A percentile compares a stretch with the other conserved stretches of the same genome.
Evolutionary conservation across 1,140 invertebrate species (phyloP).

Genomic region (Limonius californicus): DNA sequence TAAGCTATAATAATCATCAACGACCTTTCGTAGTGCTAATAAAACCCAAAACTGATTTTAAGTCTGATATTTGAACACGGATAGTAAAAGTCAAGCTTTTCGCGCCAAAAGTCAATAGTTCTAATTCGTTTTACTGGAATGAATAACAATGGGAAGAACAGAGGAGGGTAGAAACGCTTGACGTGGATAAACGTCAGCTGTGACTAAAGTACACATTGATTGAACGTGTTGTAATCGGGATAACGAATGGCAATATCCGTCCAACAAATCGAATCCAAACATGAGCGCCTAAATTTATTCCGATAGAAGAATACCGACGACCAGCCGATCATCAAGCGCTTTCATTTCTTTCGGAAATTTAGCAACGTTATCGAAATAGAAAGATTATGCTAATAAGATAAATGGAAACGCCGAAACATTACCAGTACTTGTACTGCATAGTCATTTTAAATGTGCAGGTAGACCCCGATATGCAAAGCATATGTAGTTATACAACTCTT

Average conservation of each 20-base stretch:
- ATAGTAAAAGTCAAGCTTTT: no score
- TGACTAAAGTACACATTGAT: conserved; percentile 25
- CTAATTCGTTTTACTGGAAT: neutral
- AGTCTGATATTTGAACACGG: no score
- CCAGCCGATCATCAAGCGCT: neutral
- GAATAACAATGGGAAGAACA: neutral
- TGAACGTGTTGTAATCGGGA: conserved; percentile 35
- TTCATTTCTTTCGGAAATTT: neutral
- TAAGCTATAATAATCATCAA: no score
- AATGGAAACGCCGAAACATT: no score
- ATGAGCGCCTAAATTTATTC: conserved; percentile 18
- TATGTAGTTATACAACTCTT: neutral
- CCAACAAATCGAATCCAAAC: conserved; percentile 37
- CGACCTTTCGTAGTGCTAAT: no score
- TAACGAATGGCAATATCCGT: conserved; percentile 40
- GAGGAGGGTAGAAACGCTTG: neutral
- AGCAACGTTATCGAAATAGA: neutral
- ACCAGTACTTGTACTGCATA: no score
- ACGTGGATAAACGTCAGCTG: conserved; percentile 6
- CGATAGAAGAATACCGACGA: neutral
- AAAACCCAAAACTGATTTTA: no score
- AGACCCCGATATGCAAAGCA: neutral
- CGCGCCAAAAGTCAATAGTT: neutral
- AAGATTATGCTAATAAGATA: conserved; percentile 5
- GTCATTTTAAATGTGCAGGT: no score